These are phyloP conservation scores for Drosophila limbata DNA, from an alignment of 2,888 invertebrate genomes.

Conservation along the genomic window DNA sequence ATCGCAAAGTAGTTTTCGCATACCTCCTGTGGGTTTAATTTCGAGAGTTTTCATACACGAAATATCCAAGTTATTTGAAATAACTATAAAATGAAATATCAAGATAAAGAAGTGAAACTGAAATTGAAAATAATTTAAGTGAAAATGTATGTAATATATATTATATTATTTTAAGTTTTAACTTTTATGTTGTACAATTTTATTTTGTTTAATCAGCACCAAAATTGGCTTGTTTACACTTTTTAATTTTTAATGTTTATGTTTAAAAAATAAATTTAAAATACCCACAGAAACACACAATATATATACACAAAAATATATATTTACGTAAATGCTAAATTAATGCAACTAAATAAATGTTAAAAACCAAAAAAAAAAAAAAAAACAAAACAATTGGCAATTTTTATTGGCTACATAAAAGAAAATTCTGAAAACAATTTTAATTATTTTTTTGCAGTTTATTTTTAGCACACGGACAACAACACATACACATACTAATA, in stretches of 20 bases:
- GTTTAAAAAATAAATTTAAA: slow-evolving; percentile 58
- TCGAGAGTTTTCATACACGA: slow-evolving; percentile 28
- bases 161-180: slow-evolving; percentile 39
- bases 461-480: slow-evolving; percentile 33
- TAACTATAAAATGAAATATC: slow-evolving; percentile 75
- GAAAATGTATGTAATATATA: slow-evolving; percentile 47
- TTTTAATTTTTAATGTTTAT: slow-evolving; percentile 58
- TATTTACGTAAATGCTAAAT: slow-evolving; percentile 72
- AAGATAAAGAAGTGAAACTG: slow-evolving; percentile 15
- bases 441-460: slow-evolving; percentile 35
- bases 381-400: slow-evolving; percentile 72
- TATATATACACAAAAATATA: slow-evolving; percentile 61
- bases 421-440: neutral
- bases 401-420: slow-evolving; percentile 56
- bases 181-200: slow-evolving; percentile 55
- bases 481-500: slow-evolving; percentile 8
- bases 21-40: slow-evolving; percentile 16
- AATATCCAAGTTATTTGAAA: slow-evolving; percentile 78
- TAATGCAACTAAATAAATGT: slow-evolving; percentile 82
- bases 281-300: slow-evolving; percentile 52
- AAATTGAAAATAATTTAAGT: slow-evolving; percentile 43
- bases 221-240: slow-evolving; percentile 63
- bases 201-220: slow-evolving; percentile 46
- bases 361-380: slow-evolving; percentile 74
- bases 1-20: slow-evolving; percentile 11